Evolutionary conservation across 2,888 invertebrate species (phyloP).

Genomic region (Brachypterus glaber): DNA sequence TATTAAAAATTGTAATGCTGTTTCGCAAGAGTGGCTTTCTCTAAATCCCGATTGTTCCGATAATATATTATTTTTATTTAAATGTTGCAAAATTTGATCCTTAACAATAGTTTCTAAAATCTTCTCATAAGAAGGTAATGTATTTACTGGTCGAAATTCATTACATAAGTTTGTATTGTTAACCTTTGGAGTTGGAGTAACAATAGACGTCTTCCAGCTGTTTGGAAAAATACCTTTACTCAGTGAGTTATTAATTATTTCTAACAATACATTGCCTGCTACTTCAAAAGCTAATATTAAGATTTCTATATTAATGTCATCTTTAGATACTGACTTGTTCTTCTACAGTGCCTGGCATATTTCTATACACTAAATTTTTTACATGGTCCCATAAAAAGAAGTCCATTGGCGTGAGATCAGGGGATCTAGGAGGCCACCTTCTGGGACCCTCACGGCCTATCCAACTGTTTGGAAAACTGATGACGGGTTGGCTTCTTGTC

Average conservation of each 20-base stretch:
- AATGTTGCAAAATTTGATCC: not conserved
- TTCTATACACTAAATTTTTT: no score
- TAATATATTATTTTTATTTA: constrained; percentile 3
- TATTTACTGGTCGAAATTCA: constrained; percentile 7
- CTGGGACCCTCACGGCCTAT: no score
- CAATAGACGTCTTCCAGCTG: not conserved
- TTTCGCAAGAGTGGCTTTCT: no score
- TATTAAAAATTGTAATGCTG: no score
- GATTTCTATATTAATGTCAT: constrained; percentile 2
- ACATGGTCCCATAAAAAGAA: no score
- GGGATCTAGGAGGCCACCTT: no score
- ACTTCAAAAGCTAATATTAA: constrained; percentile 4
- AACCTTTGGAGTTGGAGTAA: constrained; percentile 6
- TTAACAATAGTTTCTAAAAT: constrained; percentile 6
- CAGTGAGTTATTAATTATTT: constrained; percentile 7
- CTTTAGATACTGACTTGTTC: no score
- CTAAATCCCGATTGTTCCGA: no score
- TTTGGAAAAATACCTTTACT: constrained; percentile 1
- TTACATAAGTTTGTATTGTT: constrained; percentile 5
- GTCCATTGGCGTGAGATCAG: no score
- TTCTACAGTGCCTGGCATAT: no score
- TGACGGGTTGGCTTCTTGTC: no score
- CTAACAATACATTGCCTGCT: constrained; percentile 6
- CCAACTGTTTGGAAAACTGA: no score
- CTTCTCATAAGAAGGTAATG: constrained; percentile 4